These are phyloP conservation scores for Tridacna gigas DNA, from an alignment of 2,888 invertebrate species.

Conservation along the genomic window DNA sequence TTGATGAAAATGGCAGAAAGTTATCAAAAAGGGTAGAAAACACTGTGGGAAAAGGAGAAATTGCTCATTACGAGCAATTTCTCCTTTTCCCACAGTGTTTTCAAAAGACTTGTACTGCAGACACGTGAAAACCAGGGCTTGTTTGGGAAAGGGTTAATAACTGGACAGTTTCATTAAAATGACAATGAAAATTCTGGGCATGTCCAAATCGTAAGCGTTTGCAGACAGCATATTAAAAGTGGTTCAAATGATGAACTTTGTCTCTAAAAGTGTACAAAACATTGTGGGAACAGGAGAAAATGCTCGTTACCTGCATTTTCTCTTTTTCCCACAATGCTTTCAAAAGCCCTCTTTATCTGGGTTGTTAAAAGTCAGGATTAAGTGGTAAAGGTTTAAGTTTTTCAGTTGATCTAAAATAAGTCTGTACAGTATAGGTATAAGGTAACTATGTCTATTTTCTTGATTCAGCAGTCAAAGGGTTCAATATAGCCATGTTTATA, in stretches of 20 bases:
- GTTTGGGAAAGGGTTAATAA: neutral
- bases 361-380: no score
- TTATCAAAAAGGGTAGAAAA: neutral
- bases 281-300: neutral
- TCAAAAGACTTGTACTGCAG: neutral
- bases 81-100: neutral
- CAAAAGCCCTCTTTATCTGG: neutral
- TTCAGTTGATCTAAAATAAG: no score
- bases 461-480: no score
- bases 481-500: neutral
- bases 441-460: no score
- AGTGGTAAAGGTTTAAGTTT: no score
- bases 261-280: neutral
- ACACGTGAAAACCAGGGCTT: neutral
- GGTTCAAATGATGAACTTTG: no score
- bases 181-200: no score
- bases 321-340: neutral
- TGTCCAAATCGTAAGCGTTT: no score
- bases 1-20: neutral
- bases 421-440: no score
- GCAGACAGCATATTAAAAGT: no score
- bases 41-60: neutral
- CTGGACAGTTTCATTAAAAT: neutral
- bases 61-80: neutral
- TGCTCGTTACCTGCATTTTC: neutral